A percentile compares a stretch with the other conserved stretches of the same genome.
Conservation (phyloP, 1,140 invertebrate genomes). For the Meteorus sp. region DNA sequence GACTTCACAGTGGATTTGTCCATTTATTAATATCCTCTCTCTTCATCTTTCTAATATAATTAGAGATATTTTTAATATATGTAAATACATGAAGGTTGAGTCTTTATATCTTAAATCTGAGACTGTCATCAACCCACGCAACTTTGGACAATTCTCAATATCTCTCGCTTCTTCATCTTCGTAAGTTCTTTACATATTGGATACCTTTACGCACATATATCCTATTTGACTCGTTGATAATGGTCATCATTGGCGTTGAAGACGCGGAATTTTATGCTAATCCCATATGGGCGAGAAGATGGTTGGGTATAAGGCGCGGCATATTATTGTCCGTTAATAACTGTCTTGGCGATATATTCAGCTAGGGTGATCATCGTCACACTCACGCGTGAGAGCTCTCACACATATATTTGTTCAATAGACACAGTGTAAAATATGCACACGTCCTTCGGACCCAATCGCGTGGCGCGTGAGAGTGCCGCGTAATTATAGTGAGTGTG, state of each 20-base stretch:
- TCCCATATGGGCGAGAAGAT: constrained; percentile 22
- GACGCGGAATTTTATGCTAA: constrained; percentile 48
- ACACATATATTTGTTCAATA: not conserved
- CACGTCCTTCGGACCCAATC: not conserved
- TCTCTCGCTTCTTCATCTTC: too few species aligned
- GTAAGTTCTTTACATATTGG: too few species aligned
- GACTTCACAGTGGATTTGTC: too few species aligned
- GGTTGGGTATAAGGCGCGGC: constrained; percentile 33
- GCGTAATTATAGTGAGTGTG: constrained; percentile 15
- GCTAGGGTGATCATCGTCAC: too few species aligned
- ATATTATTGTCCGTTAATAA: constrained; percentile 48
- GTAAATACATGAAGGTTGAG: too few species aligned
- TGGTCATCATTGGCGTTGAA: constrained; percentile 33
- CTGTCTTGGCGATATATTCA: too few species aligned
- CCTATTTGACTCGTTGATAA: constrained; percentile 22
- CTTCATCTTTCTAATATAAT: too few species aligned
- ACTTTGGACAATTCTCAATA: too few species aligned
- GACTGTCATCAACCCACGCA: not conserved
- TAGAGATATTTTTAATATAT: too few species aligned
- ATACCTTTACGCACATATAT: not conserved
- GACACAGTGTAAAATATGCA: too few species aligned
- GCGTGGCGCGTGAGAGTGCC: not conserved
- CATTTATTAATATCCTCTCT: too few species aligned
- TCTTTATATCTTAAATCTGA: not conserved
- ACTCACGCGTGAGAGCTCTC: constrained; percentile 18